Conservation (phyloP, 1,140 invertebrate species). For the Cryptotermes secundus region DNA sequence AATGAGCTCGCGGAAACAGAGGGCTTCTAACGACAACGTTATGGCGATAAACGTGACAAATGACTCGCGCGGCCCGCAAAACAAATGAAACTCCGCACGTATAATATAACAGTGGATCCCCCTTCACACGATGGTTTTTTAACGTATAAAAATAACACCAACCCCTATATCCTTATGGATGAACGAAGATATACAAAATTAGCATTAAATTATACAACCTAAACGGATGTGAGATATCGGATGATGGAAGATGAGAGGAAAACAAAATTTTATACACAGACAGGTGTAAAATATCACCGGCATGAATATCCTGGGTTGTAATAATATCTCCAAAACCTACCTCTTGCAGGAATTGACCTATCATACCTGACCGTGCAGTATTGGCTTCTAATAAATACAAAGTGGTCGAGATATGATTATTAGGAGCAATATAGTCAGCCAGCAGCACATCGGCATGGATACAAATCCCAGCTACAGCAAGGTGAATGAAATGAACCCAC, state of each 20-base stretch:
- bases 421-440: neutral
- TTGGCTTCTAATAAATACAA: neutral
- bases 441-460: no score
- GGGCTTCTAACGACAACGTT: conserved; percentile 9
- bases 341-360: neutral
- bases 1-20: conserved; percentile 10
- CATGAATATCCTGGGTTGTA: neutral
- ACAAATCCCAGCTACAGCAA: no score
- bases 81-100: conserved; percentile 1
- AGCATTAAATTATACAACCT: neutral
- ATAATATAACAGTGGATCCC: neutral
- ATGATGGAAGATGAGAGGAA: neutral
- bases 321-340: neutral
- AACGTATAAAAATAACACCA: neutral
- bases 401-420: neutral
- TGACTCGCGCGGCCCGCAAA: conserved; percentile 10
- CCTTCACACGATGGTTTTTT: conserved; percentile 9
- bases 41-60: conserved; percentile 19
- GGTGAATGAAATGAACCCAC: no score
- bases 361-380: neutral
- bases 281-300: neutral
- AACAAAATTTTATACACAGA: neutral
- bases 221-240: neutral
- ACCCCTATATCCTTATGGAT: neutral
- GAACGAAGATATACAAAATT: neutral